phyloP scores from a whole-genome alignment of 2,113 vertebrate species.

The Patagioenas fasciata region DNA sequence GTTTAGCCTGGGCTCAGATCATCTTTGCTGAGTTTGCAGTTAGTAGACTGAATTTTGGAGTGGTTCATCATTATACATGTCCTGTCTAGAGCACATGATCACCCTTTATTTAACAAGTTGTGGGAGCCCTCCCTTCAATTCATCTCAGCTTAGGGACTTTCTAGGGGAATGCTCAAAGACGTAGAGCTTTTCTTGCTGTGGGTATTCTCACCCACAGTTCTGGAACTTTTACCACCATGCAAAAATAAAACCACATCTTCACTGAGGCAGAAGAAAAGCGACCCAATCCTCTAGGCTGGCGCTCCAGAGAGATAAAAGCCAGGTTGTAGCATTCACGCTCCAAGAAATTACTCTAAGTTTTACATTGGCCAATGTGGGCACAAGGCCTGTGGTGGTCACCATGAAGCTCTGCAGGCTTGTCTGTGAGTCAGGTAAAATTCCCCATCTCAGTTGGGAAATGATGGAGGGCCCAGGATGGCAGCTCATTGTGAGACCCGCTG shows the following conservation, averaged over 20 bases:
- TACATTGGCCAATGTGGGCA: background rate
- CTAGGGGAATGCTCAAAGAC: background rate
- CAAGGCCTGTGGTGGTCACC: background rate
- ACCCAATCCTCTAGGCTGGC: background rate
- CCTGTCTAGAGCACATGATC: fast-evolving
- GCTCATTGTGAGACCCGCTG: background rate
- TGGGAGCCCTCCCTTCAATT: background rate
- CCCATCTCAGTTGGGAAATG: background rate
- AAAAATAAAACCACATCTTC: background rate
- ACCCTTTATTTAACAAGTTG: background rate
- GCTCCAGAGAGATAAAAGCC: background rate
- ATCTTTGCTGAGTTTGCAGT: background rate
- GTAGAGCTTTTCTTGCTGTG: background rate
- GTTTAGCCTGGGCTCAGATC: background rate
- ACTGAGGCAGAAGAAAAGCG: background rate
- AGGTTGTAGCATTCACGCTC: background rate
- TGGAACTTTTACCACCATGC: background rate
- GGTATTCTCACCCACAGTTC: background rate
- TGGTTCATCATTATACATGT: background rate
- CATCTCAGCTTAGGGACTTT: background rate
- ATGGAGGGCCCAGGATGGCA: background rate
- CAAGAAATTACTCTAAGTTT: background rate
- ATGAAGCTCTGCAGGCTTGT: background rate
- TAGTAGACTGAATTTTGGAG: background rate
- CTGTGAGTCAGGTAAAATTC: background rate